Evolutionary conservation across 2,888 invertebrate genomes (phyloP), one percentile per base, ranked within the genome.

Genomic region (Heliconius ismenius): DNA sequence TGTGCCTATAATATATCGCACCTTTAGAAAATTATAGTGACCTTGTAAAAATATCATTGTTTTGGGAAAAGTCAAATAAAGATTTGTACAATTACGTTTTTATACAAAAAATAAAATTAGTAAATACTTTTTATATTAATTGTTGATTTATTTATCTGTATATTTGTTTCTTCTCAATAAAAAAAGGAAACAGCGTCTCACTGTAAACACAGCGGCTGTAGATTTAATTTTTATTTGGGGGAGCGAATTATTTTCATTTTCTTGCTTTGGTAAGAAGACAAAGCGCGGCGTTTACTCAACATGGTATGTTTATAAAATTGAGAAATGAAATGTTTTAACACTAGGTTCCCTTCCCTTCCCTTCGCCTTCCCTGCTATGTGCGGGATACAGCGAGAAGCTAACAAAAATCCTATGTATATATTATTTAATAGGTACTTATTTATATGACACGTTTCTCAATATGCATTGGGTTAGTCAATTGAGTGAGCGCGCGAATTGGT

Each of bases 401-500:
- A 4, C 58, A n/a, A 21, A 49, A 49, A 49, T 58, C 9, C 3
- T 4, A 58, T n/a, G 58, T 58, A 58, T 58, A 58, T 58, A 58
- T 58, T n/a, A 58, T 10, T 58, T 58, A n/a, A 67, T 39, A n/a
- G 1, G n/a, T 69, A 69, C 21, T 49, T 43, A 28, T 60, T 2
- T 1, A 26, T 70, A 69, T 70, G 67, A 49, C 70, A 70, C 70
- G 70, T 49, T 70, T 69, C 70, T 32, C 69, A 32, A 43, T 64
- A 32, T 63, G 76, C 63, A 70, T 54, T 64, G 15, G 26, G 32
- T 63, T 26, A 64, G 54, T 70, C 69, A 76, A 76, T 72, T 76
- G 69, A 70, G 69, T 32, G 60, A 67, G 21, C 49, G 73, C 68
- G 68, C 73, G 73, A 76, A 74, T 76, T 76, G 76, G 68, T 68